phyloP scores from a whole-genome alignment of 2,888 invertebrate species.

The Euplagia quadripunctaria region DNA sequence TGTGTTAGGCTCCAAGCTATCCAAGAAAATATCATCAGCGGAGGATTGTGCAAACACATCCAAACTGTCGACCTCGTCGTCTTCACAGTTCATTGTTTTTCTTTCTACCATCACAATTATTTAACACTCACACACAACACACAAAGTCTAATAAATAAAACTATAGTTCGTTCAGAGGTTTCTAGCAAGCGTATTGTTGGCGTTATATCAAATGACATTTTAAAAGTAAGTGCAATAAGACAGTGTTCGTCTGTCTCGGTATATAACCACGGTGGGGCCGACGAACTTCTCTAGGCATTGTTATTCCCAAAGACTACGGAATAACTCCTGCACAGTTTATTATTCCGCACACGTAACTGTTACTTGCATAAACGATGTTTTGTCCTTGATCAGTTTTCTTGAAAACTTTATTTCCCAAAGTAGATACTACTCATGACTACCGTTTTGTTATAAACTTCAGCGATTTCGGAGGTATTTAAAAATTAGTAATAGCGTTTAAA shows the following conservation, averaged over 20 bases:
- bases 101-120: conserved; percentile 75
- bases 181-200: conserved; percentile 50
- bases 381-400: conserved; percentile 65
- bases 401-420: conserved; percentile 32
- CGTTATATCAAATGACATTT: conserved; percentile 67
- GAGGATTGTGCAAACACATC: conserved; percentile 71
- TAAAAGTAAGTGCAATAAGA: conserved; percentile 64
- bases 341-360: conserved; percentile 77
- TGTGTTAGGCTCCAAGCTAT: conserved; percentile 77
- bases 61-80: conserved; percentile 77
- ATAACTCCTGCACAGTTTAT: conserved; percentile 69
- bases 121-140: conserved; percentile 45
- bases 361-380: conserved; percentile 70
- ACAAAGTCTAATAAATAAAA: conserved; percentile 26
- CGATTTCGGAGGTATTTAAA: background rate
- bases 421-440: conserved; percentile 5
- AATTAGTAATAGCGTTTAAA: conserved; percentile 7
- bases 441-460: background rate
- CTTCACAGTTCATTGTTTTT: conserved; percentile 73
- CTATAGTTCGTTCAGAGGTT: conserved; percentile 6
- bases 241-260: conserved; percentile 68
- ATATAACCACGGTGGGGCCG: conserved; percentile 74
- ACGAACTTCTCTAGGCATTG: conserved; percentile 79
- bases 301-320: conserved; percentile 81
- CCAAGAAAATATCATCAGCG: conserved; percentile 72